Evolutionary conservation across 2,797 vertebrate species (phyloP).

Genomic region (Furcifer pardalis): DNA sequence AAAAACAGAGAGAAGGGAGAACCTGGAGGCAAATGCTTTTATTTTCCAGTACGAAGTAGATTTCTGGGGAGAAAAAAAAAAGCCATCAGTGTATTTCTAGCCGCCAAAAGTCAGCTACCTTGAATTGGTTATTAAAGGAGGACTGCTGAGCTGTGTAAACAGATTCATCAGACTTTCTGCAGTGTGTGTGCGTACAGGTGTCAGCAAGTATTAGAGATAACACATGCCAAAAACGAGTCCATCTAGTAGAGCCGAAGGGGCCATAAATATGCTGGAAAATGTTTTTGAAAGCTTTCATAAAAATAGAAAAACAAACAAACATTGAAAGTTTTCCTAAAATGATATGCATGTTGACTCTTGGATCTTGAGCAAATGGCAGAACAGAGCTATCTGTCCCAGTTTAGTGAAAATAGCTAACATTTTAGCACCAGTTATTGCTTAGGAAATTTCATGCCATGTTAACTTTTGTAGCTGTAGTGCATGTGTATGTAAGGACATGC

Average conservation of each 20-base stretch:
- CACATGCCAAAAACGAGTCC: slow-evolving; percentile 15
- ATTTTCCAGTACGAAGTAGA: not conserved
- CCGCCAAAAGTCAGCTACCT: slow-evolving; percentile 17
- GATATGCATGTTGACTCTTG: not conserved
- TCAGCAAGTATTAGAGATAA: slow-evolving; percentile 31
- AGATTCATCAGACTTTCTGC: slow-evolving; percentile 26
- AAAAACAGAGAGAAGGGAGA: not conserved
- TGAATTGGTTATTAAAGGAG: slow-evolving; percentile 44
- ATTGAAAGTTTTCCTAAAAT: slow-evolving; percentile 34
- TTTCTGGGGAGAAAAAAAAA: slow-evolving; percentile 22
- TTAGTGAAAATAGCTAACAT: not conserved
- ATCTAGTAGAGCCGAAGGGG: not conserved
- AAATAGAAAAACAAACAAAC: not conserved
- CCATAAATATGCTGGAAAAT: slow-evolving; percentile 31
- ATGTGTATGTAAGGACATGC: too few species aligned
- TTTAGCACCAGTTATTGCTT: not conserved
- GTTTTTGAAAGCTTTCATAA: slow-evolving; percentile 37
- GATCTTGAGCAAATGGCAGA: slow-evolving; percentile 32
- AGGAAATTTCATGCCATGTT: not conserved
- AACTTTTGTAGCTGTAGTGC: not conserved
- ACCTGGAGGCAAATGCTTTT: not conserved
- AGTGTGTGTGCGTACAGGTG: slow-evolving; percentile 4
- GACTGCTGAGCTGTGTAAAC: slow-evolving; percentile 28
- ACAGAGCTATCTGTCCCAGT: not conserved
- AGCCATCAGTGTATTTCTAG: slow-evolving; percentile 34